phyloP scores from a whole-genome alignment of 2,888 invertebrate species.

The Phasia obesa region DNA sequence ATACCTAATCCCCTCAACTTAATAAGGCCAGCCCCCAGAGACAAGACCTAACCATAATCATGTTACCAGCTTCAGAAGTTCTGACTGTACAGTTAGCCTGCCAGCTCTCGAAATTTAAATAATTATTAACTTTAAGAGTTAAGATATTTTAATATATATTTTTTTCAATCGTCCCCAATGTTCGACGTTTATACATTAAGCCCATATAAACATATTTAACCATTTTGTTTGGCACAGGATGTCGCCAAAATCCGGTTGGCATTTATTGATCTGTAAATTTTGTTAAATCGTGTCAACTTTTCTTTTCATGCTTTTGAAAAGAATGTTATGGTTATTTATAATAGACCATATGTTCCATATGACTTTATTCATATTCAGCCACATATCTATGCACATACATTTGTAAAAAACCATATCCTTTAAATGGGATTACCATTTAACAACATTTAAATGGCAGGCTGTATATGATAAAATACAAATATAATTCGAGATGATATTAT shows the following conservation, averaged over 20 bases:
- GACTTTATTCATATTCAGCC: not conserved
- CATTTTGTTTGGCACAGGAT: slow-evolving; percentile 21
- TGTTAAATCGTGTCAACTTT: slow-evolving; percentile 35
- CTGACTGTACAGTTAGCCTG: too few relatives aligned
- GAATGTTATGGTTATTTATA: slow-evolving; percentile 31
- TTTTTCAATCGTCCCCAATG: not conserved
- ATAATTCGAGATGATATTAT: too few relatives aligned
- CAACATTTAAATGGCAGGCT: not conserved
- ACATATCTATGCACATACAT: too few relatives aligned
- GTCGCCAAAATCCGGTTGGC: slow-evolving; percentile 18
- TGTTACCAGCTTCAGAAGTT: too few relatives aligned
- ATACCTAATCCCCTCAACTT: too few relatives aligned
- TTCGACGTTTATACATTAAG: not conserved
- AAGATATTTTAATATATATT: too few relatives aligned
- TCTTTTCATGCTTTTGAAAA: slow-evolving; percentile 14
- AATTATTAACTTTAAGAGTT: too few relatives aligned
- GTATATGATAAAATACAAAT: not conserved
- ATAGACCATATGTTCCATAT: slow-evolving; percentile 15
- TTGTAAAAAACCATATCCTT: slow-evolving; percentile 15
- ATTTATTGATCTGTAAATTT: slow-evolving; percentile 42
- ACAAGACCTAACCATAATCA: too few relatives aligned
- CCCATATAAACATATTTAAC: not conserved
- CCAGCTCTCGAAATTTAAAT: too few relatives aligned
- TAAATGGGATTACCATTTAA: slow-evolving; percentile 26
- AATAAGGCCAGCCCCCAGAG: too few relatives aligned